Evolutionary conservation across 2,888 invertebrate species (phyloP).

Genomic region (Gastracanthus pulcherrimus): DNA sequence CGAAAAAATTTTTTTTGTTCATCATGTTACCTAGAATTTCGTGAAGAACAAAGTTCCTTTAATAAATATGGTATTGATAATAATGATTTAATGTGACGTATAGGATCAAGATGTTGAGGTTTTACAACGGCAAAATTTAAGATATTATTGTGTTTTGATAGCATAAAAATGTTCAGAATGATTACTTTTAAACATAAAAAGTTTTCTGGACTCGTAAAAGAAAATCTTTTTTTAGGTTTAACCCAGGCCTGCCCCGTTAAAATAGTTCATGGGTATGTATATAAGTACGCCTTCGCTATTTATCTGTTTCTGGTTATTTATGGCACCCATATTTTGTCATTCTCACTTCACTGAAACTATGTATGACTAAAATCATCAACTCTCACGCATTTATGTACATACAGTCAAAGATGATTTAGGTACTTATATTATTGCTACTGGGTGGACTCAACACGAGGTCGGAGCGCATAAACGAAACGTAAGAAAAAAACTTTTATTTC

Average conservation of each 20-base stretch:
- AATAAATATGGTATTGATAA: no score
- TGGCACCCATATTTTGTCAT: slow-evolving; percentile 18
- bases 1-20: no score
- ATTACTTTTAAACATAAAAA: no score
- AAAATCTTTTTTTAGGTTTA: no score
- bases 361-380: slow-evolving; percentile 8
- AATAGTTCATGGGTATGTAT: neutral
- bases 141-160: no score
- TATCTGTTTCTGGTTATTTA: neutral
- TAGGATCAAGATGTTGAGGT: no score
- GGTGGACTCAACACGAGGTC: slow-evolving; percentile 44
- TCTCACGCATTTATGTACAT: slow-evolving; percentile 44
- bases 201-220: no score
- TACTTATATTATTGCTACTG: slow-evolving; percentile 55
- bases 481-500: slow-evolving; percentile 22
- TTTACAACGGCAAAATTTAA: no score
- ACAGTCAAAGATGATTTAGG: slow-evolving; percentile 42
- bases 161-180: no score
- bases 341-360: slow-evolving; percentile 23
- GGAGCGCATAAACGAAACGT: slow-evolving; percentile 30
- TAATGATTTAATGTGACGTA: no score
- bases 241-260: neutral
- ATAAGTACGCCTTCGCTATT: neutral
- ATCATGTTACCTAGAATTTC: no score
- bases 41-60: no score